Percentiles rank a stretch among this genome's conserved stretches.
These are phyloP conservation scores for Crocallis elinguaria DNA, from an alignment of 2,888 invertebrate genomes.

Conservation along the genomic window DNA sequence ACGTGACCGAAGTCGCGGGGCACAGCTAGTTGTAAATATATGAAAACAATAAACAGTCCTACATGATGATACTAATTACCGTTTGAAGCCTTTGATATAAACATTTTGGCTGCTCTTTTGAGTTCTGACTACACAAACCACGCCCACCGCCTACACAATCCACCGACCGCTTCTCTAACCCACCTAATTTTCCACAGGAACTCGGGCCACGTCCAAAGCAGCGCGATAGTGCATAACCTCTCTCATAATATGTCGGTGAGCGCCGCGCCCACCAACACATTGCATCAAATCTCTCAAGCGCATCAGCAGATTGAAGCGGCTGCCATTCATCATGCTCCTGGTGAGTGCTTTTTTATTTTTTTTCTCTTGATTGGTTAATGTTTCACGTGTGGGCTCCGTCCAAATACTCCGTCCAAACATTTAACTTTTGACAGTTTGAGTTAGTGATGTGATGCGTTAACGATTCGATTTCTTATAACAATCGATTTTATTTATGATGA, in stretches of 20 bases:
- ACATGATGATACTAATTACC: conserved; percentile 66
- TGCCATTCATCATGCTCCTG: conserved; percentile 71
- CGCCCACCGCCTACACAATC: neutral
- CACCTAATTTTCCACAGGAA: conserved; percentile 49
- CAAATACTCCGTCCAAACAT: too few relatives aligned
- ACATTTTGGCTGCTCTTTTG: conserved; percentile 60
- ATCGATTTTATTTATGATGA: too few relatives aligned
- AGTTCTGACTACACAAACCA: conserved; percentile 23
- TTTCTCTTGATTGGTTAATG: too few relatives aligned
- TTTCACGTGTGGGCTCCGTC: too few relatives aligned
- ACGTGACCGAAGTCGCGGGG: too few relatives aligned
- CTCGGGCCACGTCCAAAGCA: conserved; percentile 57
- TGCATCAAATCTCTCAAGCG: conserved; percentile 85
- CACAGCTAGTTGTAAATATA: too few relatives aligned
- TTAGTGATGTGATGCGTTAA: too few relatives aligned
- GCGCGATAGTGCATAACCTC: conserved; percentile 73
- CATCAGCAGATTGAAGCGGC: conserved; percentile 80
- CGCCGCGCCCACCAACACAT: conserved; percentile 69
- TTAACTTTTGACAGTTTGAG: too few relatives aligned
- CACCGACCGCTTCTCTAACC: neutral
- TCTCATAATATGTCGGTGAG: conserved; percentile 71
- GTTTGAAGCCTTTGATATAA: conserved; percentile 62
- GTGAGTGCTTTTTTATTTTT: too few relatives aligned
- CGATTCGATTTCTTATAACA: too few relatives aligned
- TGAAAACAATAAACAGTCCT: neutral